These are phyloP conservation scores for Horisme vitalbata DNA, from an alignment of 2,888 invertebrate species.

Conservation along the genomic window DNA sequence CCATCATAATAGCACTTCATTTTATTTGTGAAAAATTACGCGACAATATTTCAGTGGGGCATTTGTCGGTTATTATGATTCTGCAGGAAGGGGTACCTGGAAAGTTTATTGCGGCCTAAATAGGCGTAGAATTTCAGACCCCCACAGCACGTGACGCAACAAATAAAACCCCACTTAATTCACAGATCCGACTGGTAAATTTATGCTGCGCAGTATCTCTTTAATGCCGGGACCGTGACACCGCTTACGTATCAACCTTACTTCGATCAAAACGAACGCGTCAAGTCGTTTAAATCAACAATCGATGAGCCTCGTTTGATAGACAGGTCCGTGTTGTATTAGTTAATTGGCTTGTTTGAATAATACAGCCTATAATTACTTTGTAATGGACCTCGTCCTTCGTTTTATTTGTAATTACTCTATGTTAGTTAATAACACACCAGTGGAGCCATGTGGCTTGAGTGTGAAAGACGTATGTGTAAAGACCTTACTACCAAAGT, in stretches of 20 bases:
- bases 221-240: constrained; percentile 75
- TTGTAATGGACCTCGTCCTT: too few relatives aligned
- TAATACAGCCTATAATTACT: constrained; percentile 8
- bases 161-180: constrained; percentile 80
- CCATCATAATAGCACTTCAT: constrained; percentile 29
- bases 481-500: too few relatives aligned
- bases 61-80: constrained; percentile 34
- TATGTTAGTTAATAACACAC: too few relatives aligned
- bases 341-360: constrained; percentile 38
- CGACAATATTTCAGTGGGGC: constrained; percentile 26
- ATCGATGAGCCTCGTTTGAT: constrained; percentile 48
- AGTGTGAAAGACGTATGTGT: too few relatives aligned
- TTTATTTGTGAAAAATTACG: constrained; percentile 35
- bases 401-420: too few relatives aligned
- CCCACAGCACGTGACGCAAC: constrained; percentile 68
- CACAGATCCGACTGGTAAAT: constrained; percentile 71
- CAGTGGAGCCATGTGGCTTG: too few relatives aligned
- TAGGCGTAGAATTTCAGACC: constrained; percentile 54
- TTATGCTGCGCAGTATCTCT: constrained; percentile 76
- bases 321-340: constrained; percentile 28
- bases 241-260: constrained; percentile 72
- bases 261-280: constrained; percentile 52
- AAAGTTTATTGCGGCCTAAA: constrained; percentile 55
- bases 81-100: constrained; percentile 40
- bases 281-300: constrained; percentile 64